These are phyloP conservation scores for Globicephala melas DNA, from an alignment of 2,113 vertebrate species.

Conservation along the genomic window DNA sequence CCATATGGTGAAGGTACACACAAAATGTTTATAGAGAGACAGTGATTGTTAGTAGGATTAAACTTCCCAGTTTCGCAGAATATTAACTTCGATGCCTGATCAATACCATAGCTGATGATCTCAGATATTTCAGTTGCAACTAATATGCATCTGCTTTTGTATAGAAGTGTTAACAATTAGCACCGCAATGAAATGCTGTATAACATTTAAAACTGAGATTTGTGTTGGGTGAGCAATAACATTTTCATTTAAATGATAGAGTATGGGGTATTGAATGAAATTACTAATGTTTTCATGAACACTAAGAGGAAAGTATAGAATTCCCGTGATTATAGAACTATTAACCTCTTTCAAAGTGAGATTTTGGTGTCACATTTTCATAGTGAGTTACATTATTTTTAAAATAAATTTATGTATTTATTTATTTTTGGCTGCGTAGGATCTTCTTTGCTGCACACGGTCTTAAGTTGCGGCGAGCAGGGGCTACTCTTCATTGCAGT, in stretches of 20 bases:
- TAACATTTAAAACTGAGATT: background rate
- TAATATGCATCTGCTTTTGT: slow-evolving; percentile 5
- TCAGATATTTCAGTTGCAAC: slow-evolving; percentile 24
- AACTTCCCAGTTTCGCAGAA: background rate
- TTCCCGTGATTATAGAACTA: background rate
- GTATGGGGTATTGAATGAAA: background rate
- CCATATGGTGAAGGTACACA: background rate
- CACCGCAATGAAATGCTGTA: background rate
- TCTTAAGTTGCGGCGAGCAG: too few species aligned
- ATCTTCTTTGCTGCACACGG: too few species aligned
- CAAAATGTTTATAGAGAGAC: background rate
- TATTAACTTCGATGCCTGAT: slow-evolving; percentile 46
- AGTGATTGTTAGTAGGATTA: slow-evolving; percentile 16
- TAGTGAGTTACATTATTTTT: background rate
- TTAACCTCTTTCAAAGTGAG: background rate
- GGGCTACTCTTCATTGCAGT: too few species aligned
- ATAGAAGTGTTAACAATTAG: slow-evolving; percentile 22
- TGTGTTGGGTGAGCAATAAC: background rate
- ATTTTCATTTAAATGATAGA: slow-evolving; percentile 39
- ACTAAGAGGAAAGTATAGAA: background rate
- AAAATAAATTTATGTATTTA: too few species aligned
- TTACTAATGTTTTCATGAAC: slow-evolving; percentile 36
- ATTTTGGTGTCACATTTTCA: background rate
- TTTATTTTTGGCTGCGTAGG: too few species aligned
- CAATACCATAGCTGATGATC: slow-evolving; percentile 62